Percentiles rank a stretch among this genome's conserved stretches.
phyloP scores from a whole-genome alignment of 2,797 vertebrate species.

The Thunnus albacares region DNA sequence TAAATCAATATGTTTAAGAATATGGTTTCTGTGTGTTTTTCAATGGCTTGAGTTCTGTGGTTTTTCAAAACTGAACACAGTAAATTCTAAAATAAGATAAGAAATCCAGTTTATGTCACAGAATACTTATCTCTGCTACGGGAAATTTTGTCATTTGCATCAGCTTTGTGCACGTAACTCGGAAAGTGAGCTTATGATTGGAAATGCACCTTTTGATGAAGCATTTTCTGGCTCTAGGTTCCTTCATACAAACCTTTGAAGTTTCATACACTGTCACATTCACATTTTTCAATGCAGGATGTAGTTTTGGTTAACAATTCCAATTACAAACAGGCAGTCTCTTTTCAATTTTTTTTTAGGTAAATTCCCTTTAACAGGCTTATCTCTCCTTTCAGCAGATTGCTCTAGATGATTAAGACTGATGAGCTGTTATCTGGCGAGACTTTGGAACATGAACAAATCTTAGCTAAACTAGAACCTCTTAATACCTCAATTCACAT shows the following conservation, averaged over 20 bases:
- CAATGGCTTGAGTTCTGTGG: neutral
- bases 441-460: neutral
- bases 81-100: neutral
- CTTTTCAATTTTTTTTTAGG: neutral
- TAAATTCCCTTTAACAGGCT: neutral
- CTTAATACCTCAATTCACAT: slow-evolving; percentile 6
- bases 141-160: neutral
- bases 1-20: neutral
- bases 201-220: neutral
- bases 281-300: neutral
- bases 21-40: neutral
- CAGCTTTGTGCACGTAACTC: neutral
- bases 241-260: neutral
- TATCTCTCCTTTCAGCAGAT: neutral
- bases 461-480: slow-evolving; percentile 13
- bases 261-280: neutral
- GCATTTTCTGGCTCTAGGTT: neutral
- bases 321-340: neutral
- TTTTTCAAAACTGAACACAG: neutral
- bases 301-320: neutral
- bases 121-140: neutral
- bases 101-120: neutral
- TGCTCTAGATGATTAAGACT: slow-evolving; percentile 5
- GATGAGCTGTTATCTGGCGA: neutral
- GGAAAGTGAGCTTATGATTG: neutral